These are phyloP conservation scores for Hipposideros armiger DNA, from an alignment of 2,113 vertebrate genomes.

Conservation along the genomic window DNA sequence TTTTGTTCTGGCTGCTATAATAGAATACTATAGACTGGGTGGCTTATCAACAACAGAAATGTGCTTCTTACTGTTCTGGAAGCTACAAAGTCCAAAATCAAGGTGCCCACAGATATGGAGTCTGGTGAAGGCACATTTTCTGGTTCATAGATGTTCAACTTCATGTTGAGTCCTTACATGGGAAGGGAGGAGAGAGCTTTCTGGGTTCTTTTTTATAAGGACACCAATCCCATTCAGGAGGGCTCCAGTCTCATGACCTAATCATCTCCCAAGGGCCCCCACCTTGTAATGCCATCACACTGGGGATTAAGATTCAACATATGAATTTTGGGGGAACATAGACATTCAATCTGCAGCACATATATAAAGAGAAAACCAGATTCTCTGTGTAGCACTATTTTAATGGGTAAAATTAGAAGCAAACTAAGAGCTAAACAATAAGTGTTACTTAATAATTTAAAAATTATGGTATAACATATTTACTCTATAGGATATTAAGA, in stretches of 20 bases:
- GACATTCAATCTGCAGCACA: background rate
- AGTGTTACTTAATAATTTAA: background rate
- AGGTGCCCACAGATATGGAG: background rate
- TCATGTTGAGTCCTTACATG: background rate
- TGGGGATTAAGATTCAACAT: background rate
- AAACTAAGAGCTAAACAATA: slow-evolving; percentile 12
- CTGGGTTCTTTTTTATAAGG: background rate
- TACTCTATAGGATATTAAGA: background rate
- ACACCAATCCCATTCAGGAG: background rate
- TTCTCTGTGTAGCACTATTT: background rate
- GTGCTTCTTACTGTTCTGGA: background rate
- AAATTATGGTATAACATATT: background rate
- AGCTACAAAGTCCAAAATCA: background rate
- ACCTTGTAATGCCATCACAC: background rate
- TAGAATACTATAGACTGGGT: background rate
- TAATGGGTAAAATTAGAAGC: background rate
- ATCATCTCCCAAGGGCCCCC: background rate
- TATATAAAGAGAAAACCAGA: background rate
- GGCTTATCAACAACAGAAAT: background rate
- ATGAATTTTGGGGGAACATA: background rate
- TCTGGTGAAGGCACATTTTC: background rate
- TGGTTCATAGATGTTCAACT: background rate
- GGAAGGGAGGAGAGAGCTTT: background rate
- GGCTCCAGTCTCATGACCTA: background rate
- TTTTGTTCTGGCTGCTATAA: background rate